Conservation (phyloP, 2,888 invertebrate species). For the Dermolepida albohirtum region DNA sequence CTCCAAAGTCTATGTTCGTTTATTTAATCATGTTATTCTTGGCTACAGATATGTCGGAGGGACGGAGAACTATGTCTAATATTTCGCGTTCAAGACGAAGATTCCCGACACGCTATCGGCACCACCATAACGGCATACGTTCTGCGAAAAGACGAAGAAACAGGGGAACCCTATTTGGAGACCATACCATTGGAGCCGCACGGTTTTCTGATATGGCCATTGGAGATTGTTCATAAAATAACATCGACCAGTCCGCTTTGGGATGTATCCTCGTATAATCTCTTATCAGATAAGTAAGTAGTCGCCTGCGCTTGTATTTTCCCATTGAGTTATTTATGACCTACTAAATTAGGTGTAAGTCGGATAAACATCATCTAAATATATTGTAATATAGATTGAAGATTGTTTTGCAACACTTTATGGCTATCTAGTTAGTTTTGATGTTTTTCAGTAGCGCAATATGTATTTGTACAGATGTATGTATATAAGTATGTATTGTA, state of each 20-base stretch:
- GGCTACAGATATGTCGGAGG: constrained; percentile 76
- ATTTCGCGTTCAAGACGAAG: constrained; percentile 84
- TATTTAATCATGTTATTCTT: constrained; percentile 29
- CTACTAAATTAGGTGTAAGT: not conserved
- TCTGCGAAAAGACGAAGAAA: constrained; percentile 77
- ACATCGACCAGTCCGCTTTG: constrained; percentile 82
- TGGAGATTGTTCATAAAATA: constrained; percentile 87
- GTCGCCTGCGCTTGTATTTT: too few relatives aligned
- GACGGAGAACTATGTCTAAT: constrained; percentile 83
- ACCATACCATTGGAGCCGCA: constrained; percentile 75
- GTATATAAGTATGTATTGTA: too few relatives aligned
- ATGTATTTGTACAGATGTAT: too few relatives aligned
- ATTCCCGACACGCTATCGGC: constrained; percentile 79
- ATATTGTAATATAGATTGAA: too few relatives aligned
- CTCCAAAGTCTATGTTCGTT: too few relatives aligned
- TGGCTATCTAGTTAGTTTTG: too few relatives aligned
- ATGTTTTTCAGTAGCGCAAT: too few relatives aligned
- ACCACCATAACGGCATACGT: constrained; percentile 81
- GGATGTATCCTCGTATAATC: constrained; percentile 81
- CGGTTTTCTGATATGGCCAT: constrained; percentile 84
- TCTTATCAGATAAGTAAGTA: constrained; percentile 72
- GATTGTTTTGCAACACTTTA: too few relatives aligned
- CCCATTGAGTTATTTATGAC: constrained; percentile 26
- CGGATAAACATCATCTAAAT: too few relatives aligned
- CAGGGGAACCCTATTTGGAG: constrained; percentile 79